Base-by-base conservation (phyloP, 2,888 invertebrate species). In the Sinohyriopsis cumingii region DNA sequence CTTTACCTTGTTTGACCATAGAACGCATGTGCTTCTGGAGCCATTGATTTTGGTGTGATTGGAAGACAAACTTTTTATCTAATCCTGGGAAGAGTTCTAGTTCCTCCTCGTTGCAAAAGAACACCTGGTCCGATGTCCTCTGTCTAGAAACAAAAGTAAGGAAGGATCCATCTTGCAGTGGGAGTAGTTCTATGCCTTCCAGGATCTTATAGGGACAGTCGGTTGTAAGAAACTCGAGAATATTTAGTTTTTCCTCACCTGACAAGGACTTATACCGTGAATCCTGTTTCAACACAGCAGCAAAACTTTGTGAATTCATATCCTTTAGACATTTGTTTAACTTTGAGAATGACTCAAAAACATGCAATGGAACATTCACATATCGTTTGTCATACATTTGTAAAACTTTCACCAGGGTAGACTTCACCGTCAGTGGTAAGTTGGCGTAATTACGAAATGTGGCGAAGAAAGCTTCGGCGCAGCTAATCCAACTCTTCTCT, bases 401-500 rank as follows among this genome's bases (percentile, higher is more conserved):
- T 33, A 33, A 33, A 33, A 33, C 33, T 33, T 33, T 33, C 9
- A 33, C 33, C 33, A 33, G 33, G 33, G 33, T 33, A 9, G 33
- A 33, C 33, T 33, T 33, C 33, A 33, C 33, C 1, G 7, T 33
- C 1, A 33, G 33, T 33, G 33, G 33, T 33, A 33, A 33, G 33
- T 33, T 33, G 9, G 33, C 9, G 33, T 33, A 33, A 33, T 33
- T 33, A 33, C 33, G 33, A 33, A 33, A 33, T 33, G 61, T 53
- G 5, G 28, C 61, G 59, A 71, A 71, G 20, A 71, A 55, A 20
- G 70, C 70, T 55, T 70, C 55, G 3, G 45, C 18, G 19, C 24
- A 57, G 4, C 18, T n/a, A 15, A 73, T 70, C 73, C 73, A 73
- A 9, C 33, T 33, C 20, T 66, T 57, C 3, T 70, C 73, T 59